Evolutionary conservation across 2,113 vertebrate species (phyloP), one percentile per base, ranked within the genome.

Genomic region (Embiotoca jacksoni): DNA sequence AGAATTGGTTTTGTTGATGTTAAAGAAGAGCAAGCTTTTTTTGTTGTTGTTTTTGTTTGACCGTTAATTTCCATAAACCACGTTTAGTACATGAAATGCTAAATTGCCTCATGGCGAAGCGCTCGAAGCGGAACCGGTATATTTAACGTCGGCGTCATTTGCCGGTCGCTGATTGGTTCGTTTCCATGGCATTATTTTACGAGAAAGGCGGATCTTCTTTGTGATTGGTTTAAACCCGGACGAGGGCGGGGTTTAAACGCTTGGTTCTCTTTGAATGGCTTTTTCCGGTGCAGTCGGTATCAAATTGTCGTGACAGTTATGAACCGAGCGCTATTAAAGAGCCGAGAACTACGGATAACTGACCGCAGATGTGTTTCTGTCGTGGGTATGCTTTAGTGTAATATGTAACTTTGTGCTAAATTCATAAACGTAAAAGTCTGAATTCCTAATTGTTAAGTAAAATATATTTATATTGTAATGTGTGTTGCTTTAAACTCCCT

Each of bases 121-220:
- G 46, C 32, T 56, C 47, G 0, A 46, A 64, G 37, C 89, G 90
- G 90, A 92, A 92, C 91, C 82, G 88, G 89, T 72, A 77, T 62
- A 1, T 11, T 23, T 56, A 46, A 76, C 70, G 79, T 70, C 7
- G 30, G 39, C 72, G 30, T 56, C 35, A 41, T 36, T 30, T 33
- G 2, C 7, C 3, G 4, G 9, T 4, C 39, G 3, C 47, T 16
- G 64, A 90, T 91, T 92, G 83, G 90, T 58, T 55, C 1, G 1
- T 55, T 61, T 39, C 32, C 7, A 7, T 46, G 67, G n/a, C 72
- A 8, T 14, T 62, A 15, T 8, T 31, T 10, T 0, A 4, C n/a
- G 0, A 14, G 1, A 0, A 36, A 35, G 47, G 32, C 56, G 61
- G 31, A 0, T 7, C 72, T 14, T 30, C n/a, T 39, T 70, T 66